Percentiles rank a stretch among this genome's conserved stretches.
Evolutionary conservation across 1,140 invertebrate genomes (phyloP).

Genomic region (Hylyphantes graminicola): DNA sequence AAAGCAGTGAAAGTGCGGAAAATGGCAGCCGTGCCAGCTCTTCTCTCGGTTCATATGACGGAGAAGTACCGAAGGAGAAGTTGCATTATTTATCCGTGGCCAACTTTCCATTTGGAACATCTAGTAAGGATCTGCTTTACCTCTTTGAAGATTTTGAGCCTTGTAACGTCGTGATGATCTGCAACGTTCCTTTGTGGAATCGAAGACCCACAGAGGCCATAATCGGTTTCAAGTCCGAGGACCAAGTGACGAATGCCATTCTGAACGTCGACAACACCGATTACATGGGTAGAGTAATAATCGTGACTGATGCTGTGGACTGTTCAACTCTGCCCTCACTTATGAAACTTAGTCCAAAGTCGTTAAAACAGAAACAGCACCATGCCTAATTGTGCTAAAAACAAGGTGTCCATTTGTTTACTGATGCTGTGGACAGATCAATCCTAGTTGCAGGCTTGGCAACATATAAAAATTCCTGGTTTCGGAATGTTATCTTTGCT

Average conservation of each 20-base stretch:
- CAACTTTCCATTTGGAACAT: conserved; percentile 40
- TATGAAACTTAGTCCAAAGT: no score
- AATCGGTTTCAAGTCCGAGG: conserved; percentile 14
- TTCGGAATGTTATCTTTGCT: no score
- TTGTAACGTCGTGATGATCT: conserved; percentile 5
- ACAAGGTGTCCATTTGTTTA: no score
- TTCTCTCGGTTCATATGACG: neutral
- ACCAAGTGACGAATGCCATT: conserved; percentile 38
- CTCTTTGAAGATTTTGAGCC: conserved; percentile 46
- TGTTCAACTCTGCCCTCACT: neutral
- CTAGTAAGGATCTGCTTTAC: conserved; percentile 6
- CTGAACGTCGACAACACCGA: conserved; percentile 48
- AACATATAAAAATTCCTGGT: no score
- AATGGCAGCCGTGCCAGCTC: no score
- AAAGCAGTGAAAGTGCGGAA: no score
- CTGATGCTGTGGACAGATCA: no score
- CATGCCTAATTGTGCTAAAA: no score
- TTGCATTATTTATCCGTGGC: conserved; percentile 28
- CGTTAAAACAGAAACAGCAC: no score
- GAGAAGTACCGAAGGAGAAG: neutral
- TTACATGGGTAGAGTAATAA: conserved; percentile 9
- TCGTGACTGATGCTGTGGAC: conserved; percentile 40
- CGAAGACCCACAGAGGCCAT: conserved; percentile 37
- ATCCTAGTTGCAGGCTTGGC: no score
- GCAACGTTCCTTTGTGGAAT: conserved; percentile 10